Evolutionary conservation across 2,888 invertebrate species (phyloP).

Genomic region (Pachydiplax longipennis): DNA sequence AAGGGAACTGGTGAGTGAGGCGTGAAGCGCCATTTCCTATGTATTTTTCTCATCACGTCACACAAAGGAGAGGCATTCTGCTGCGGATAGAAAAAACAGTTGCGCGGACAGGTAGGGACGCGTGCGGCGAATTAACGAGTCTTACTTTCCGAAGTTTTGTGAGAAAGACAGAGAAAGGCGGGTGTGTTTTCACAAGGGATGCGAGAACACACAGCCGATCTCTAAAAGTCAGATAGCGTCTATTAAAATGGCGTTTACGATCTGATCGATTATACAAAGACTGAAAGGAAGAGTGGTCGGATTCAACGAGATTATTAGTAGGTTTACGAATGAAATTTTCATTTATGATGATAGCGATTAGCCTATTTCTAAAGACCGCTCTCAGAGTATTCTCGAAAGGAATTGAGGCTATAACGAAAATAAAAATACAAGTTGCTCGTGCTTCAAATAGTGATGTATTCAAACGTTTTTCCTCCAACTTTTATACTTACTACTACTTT

Average conservation of each 20-base stretch:
- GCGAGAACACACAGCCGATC: neutral
- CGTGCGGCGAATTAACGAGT: slow-evolving; percentile 33
- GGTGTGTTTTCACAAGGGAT: neutral
- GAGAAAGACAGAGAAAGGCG: slow-evolving; percentile 15
- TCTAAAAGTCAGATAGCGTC: neutral
- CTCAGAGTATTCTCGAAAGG: no score
- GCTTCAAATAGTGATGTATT: no score
- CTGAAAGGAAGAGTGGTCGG: neutral
- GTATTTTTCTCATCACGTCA: slow-evolving; percentile 27
- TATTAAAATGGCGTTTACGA: neutral
- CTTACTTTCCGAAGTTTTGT: slow-evolving; percentile 31
- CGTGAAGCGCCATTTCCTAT: slow-evolving; percentile 1
- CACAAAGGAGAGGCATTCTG: neutral
- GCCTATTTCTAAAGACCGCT: no score
- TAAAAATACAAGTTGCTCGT: no score
- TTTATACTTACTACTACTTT: no score
- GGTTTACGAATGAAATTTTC: neutral
- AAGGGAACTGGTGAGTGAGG: neutral
- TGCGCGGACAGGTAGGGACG: neutral
- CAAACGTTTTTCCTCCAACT: no score
- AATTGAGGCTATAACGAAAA: no score
- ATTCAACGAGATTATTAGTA: neutral
- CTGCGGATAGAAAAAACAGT: neutral
- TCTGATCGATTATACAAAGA: neutral
- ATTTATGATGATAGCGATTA: neutral